A percentile compares a stretch with the other conserved stretches of the same genome.
These are phyloP conservation scores for Acheta domesticus DNA, from an alignment of 2,888 invertebrate genomes.

Conservation along the genomic window DNA sequence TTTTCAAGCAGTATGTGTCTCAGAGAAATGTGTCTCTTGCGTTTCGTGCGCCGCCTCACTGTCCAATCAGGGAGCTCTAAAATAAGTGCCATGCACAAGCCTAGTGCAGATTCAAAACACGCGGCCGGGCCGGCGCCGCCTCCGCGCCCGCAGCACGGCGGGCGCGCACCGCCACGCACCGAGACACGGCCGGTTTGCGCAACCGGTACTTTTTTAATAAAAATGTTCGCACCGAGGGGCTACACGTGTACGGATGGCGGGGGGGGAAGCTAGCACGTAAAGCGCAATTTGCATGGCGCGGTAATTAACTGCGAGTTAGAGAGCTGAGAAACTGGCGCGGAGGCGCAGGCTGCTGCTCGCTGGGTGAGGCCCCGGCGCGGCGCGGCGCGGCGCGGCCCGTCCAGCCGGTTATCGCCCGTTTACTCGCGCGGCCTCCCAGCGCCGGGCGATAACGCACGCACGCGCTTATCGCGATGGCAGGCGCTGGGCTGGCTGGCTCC, in stretches of 20 bases:
- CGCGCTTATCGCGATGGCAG: not conserved
- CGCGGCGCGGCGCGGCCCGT: not conserved
- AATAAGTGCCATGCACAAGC: too few relatives aligned
- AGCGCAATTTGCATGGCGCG: not conserved
- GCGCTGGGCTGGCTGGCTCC: not conserved
- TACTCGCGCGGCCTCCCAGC: not conserved
- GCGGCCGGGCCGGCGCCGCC: not conserved
- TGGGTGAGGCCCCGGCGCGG: too few relatives aligned
- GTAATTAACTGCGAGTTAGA: not conserved
- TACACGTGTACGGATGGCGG: not conserved
- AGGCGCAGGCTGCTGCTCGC: not conserved
- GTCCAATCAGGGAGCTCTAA: too few relatives aligned
- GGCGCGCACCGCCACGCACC: not conserved
- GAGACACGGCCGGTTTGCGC: not conserved
- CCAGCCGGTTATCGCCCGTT: conserved; percentile 7
- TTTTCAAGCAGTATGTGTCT: too few relatives aligned
- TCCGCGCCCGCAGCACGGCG: too few relatives aligned
- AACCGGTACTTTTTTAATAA: not conserved
- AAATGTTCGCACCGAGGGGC: not conserved
- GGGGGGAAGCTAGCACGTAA: not conserved
- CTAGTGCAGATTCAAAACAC: too few relatives aligned
- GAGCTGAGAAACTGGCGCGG: not conserved
- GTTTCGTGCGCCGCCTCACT: too few relatives aligned
- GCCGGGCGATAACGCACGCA: conserved; percentile 4
- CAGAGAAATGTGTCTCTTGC: too few relatives aligned